Evolutionary conservation across 2,797 vertebrate genomes (phyloP), one percentile per base, ranked within the genome.

Genomic region (Picus viridis): DNA sequence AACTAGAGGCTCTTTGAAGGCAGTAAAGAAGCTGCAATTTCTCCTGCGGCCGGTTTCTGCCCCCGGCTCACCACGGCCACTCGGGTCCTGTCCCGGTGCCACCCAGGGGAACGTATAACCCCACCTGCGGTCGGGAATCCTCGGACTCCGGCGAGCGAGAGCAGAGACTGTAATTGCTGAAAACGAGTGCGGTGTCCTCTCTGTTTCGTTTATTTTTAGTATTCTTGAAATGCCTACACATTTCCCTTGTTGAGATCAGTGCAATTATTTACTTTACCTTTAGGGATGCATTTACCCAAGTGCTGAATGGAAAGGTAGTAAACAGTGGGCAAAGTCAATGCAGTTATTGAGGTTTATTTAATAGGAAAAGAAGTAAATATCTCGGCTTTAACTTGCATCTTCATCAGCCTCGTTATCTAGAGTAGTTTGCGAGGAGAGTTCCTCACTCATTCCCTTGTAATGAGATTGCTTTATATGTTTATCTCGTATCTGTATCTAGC

Each of bases 121-220:
- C 82, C 69, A 62, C 17, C 88, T 78, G 88, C 56, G 32, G 83
- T 92, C 83, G 85, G 88, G 71, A 93, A 96, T 95, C 92, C 94
- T 83, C 71, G 41, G 73, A 53, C 85, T 86, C 86, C 64, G 53
- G 93, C 76, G 93, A 95, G 96, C 30, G 86, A 81, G 93, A 59
- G 78, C 94, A 94, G 97, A 96, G 93, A 92, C 95, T 97, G 94
- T 97, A 97, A 97, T 94, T 97, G 96, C 89, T 59, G 90, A 92
- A 86, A 97, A 97, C 89, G 94, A 96, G 96, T 57, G 85, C 69
- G 89, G 86, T 94, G 97, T 96, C 96, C 97, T 73, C 78, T 82
- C 88, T 96, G 95, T 96, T 96, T 90, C 83, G 93, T 97, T 98
- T 98, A 97, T 98, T 98, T 98, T 98, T 97, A 98, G 97, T 69